Base-by-base conservation (phyloP, 2,113 vertebrate species). In the Oryzias celebensis region DNA sequence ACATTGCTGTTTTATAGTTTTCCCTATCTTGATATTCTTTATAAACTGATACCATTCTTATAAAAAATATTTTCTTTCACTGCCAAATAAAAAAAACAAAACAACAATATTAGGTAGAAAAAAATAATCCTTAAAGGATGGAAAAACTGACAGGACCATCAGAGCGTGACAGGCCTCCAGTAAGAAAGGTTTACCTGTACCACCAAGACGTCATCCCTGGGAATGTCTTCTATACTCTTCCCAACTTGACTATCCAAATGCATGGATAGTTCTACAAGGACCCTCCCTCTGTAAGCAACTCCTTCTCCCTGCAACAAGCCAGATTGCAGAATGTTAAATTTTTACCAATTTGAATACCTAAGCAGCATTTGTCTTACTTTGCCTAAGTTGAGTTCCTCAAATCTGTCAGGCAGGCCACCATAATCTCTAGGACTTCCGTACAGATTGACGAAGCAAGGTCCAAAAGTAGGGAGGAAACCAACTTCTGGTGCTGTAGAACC, bases 401-500 rank as follows among this genome's bases (percentile, higher is more conserved):
- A 98, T 1, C 94, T 95, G 73, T 98, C 96, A 28, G 93, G 91
- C 56, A 98, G 93, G 58, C 93, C 93, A 0, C 92, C 94, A 71
- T 93, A 98, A 81, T 99, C 97, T 87, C 97, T 93, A 41, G 93
- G 95, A 72, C 97, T 98, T 52, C 97, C 97, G 0, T 99, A 99
- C 12, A 98, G 88, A 75, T 98, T 98, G 68, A 99, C 47, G 49
- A 96, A 98, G 82, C 94, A 96, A 41, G 96, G 97, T 1, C 97
- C 97, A 92, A 98, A 99, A 0, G 94, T 94, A 64, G 97, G 97
- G 53, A 99, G 91, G 80, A 98, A 99, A 16, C 97, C 97, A 60
- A 94, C 81, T 65, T 94, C 94, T 14, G 92, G 91, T 61, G 93
- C 92, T 65, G 91, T 92, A 1, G 87, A 87, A 68, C 83, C 93